A percentile compares a stretch with the other conserved stretches of the same genome.
Conservation (phyloP, 2,113 vertebrate species). For the Indri indri region DNA sequence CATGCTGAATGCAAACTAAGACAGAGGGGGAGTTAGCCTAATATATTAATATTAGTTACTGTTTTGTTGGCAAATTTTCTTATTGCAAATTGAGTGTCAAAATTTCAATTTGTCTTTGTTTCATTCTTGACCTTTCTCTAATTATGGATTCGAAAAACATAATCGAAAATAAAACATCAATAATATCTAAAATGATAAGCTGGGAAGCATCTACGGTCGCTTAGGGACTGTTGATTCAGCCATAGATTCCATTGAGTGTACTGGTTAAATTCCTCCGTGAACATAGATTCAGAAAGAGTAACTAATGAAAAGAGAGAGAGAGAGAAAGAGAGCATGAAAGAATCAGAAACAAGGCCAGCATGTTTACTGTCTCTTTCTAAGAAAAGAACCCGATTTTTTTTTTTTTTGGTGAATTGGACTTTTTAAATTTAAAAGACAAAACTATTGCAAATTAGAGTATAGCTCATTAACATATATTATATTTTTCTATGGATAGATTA, state of each 20-base stretch:
- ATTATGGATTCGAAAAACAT: constrained; percentile 4
- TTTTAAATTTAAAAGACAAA: constrained; percentile 12
- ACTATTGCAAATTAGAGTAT: neutral
- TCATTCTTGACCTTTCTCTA: constrained; percentile 34
- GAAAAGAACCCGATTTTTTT: neutral
- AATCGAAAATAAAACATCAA: constrained; percentile 53
- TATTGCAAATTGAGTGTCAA: neutral
- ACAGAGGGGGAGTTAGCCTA: neutral
- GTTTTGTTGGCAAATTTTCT: neutral
- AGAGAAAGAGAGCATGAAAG: neutral
- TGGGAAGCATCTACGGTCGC: neutral
- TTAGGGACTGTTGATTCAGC: constrained; percentile 20
- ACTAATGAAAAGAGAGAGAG: neutral
- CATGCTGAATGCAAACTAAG: constrained; percentile 18
- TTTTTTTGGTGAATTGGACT: neutral
- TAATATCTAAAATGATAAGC: constrained; percentile 32
- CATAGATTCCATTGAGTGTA: neutral
- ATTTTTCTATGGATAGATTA: neutral
- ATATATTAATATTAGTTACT: neutral
- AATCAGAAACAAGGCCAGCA: neutral
- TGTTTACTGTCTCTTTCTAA: neutral
- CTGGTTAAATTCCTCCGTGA: neutral
- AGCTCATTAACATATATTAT: neutral
- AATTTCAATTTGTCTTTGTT: constrained; percentile 10
- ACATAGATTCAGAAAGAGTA: neutral